A percentile compares a stretch with the other conserved stretches of the same genome.
Evolutionary conservation across 2,888 invertebrate species (phyloP).

Genomic region (Steinernema scapterisci): DNA sequence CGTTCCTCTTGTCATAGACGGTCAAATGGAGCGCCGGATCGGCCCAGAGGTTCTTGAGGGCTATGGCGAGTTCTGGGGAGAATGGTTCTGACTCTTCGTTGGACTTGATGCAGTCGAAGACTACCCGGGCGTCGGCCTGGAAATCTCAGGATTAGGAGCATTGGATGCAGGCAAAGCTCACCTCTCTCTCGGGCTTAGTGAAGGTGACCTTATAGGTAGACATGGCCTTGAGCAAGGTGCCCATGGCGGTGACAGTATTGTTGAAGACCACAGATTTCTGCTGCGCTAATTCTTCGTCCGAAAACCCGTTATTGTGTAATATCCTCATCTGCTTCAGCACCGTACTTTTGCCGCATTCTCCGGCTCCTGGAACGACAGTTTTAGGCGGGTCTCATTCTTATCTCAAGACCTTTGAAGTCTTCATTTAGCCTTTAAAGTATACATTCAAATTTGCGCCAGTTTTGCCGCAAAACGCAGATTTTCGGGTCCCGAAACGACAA

Average conservation of each 20-base stretch:
- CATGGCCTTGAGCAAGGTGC: slow-evolving; percentile 56
- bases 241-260: slow-evolving; percentile 63
- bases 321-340: slow-evolving; percentile 55
- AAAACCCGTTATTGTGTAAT: slow-evolving; percentile 58
- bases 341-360: slow-evolving; percentile 51
- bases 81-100: slow-evolving; percentile 55
- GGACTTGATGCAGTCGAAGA: slow-evolving; percentile 52
- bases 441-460: too few relatives aligned
- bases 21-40: slow-evolving; percentile 39
- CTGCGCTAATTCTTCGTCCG: slow-evolving; percentile 43
- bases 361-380: slow-evolving; percentile 41
- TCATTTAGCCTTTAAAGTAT: too few relatives aligned
- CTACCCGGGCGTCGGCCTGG: slow-evolving; percentile 45
- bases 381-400: too few relatives aligned
- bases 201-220: slow-evolving; percentile 50
- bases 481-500: too few relatives aligned
- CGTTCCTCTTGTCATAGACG: slow-evolving; percentile 12
- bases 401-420: too few relatives aligned
- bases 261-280: slow-evolving; percentile 58
- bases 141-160: neutral
- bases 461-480: too few relatives aligned
- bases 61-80: slow-evolving; percentile 50
- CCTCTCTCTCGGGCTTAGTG: slow-evolving; percentile 48
- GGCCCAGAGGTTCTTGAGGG: slow-evolving; percentile 50
- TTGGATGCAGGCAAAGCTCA: slow-evolving; percentile 18